Conservation (phyloP, 2,113 vertebrate genomes). For the Amblyornis subalaris region DNA sequence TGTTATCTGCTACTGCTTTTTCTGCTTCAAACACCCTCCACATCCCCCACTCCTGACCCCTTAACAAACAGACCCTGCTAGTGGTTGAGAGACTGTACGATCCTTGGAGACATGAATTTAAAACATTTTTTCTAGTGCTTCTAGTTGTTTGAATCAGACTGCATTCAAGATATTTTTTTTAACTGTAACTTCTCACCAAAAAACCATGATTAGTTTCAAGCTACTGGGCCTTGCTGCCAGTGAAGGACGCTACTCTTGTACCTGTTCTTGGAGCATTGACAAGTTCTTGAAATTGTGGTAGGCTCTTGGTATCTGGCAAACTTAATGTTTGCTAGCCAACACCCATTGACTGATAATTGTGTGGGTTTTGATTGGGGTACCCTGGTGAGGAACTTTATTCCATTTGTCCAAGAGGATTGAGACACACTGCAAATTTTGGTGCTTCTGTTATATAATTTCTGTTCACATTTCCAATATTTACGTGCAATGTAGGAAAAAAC, state of each 20-base stretch:
- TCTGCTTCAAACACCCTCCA: not conserved
- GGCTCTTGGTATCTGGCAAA: not conserved
- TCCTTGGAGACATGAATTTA: not conserved
- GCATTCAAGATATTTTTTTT: not conserved
- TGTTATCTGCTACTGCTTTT: not conserved
- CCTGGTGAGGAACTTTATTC: not conserved
- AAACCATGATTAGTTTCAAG: not conserved
- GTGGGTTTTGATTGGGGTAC: not conserved
- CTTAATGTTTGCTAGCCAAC: not conserved
- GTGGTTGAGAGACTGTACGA: not conserved
- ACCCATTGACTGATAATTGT: not conserved
- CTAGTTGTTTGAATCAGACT: not conserved
- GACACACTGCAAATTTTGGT: not conserved
- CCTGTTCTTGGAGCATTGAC: not conserved
- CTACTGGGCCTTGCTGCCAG: not conserved
- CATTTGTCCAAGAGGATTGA: not conserved
- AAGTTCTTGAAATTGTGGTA: not conserved
- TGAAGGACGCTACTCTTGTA: not conserved
- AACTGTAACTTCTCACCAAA: not conserved
- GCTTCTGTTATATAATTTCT: not conserved
- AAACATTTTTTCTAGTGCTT: not conserved
- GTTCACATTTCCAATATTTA: not conserved
- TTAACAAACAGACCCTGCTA: not conserved
- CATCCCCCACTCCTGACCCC: rapidly evolving
- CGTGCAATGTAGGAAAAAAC: not conserved